phyloP scores from a whole-genome alignment of 2,888 invertebrate genomes.

The Patella depressa region DNA sequence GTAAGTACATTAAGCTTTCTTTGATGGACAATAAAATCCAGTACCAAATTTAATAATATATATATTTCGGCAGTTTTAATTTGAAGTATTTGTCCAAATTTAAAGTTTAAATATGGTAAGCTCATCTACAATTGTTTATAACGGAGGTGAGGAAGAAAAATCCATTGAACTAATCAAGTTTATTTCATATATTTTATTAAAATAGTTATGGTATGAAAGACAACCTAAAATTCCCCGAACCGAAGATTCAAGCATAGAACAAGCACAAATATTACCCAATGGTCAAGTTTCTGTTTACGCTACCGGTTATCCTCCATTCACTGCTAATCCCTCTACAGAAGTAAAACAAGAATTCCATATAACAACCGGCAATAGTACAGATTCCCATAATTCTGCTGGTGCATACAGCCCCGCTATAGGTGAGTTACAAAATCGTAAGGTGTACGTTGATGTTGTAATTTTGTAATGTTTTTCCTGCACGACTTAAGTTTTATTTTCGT shows the following conservation, averaged over 20 bases:
- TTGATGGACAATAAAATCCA: too few species aligned
- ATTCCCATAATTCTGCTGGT: constrained; percentile 31
- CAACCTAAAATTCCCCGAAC: constrained; percentile 29
- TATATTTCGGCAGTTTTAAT: constrained; percentile 3
- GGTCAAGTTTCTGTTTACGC: constrained; percentile 32
- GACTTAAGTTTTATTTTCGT: background rate
- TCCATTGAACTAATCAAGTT: too few species aligned
- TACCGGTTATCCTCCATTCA: constrained; percentile 18
- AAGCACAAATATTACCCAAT: constrained; percentile 30
- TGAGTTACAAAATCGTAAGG: constrained; percentile 16
- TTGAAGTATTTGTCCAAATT: background rate
- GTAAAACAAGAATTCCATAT: constrained; percentile 30
- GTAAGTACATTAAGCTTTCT: constrained; percentile 18
- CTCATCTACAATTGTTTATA: too few species aligned
- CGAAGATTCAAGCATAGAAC: constrained; percentile 21
- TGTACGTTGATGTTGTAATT: background rate
- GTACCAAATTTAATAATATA: too few species aligned
- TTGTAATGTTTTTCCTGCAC: background rate
- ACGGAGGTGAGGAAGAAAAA: too few species aligned
- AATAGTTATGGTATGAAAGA: constrained; percentile 24
- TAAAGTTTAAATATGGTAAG: background rate
- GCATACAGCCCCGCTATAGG: constrained; percentile 34
- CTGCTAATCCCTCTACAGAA: constrained; percentile 21
- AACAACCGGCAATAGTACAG: constrained; percentile 17
- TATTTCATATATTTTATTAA: too few species aligned